Conservation (phyloP, 1,140 invertebrate species). For the Bombus picipes region DNA sequence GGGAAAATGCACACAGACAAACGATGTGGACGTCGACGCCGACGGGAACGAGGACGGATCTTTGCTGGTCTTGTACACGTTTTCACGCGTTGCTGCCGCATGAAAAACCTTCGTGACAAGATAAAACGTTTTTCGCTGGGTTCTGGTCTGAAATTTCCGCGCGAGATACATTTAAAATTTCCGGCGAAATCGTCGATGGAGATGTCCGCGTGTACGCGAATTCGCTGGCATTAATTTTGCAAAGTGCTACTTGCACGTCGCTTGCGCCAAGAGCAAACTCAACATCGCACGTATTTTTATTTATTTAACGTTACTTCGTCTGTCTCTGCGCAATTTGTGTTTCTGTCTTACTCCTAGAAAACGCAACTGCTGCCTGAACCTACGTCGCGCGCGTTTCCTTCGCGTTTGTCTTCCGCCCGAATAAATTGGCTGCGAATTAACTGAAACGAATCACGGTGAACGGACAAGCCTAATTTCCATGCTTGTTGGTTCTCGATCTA, state of each 20-base stretch:
- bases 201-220: not conserved
- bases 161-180: constrained; percentile 8
- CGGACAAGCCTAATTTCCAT: not conserved
- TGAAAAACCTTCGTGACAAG: constrained; percentile 31
- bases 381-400: not conserved
- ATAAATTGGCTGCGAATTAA: constrained; percentile 22
- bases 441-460: constrained; percentile 14
- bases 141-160: not conserved
- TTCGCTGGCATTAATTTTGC: constrained; percentile 26
- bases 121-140: not conserved
- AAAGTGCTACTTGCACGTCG: not conserved
- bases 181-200: constrained; percentile 22
- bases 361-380: no score
- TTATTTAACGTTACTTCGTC: not conserved
- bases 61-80: no score
- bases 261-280: not conserved
- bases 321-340: not conserved
- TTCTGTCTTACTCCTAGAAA: not conserved
- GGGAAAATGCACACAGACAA: no score
- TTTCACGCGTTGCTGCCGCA: not conserved
- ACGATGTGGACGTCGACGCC: no score
- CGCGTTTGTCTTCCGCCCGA: not conserved
- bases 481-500: constrained; percentile 12
- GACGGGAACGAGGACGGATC: no score
- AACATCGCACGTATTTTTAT: not conserved